Evolutionary conservation across 2,888 invertebrate genomes (phyloP), one percentile per base, ranked within the genome.

Genomic region (Melinopterus prodromus): DNA sequence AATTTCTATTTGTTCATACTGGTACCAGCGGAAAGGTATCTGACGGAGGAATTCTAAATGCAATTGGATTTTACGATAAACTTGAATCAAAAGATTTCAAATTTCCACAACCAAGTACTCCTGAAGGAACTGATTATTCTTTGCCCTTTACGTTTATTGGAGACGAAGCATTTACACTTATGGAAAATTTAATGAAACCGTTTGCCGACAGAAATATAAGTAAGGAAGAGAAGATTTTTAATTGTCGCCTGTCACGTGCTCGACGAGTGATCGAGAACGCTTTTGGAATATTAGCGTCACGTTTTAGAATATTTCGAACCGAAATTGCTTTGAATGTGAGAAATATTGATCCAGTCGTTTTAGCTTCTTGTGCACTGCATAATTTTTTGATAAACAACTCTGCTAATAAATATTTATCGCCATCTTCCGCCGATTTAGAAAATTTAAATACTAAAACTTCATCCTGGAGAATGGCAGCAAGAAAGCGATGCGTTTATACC

Each of bases 191-290:
- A 81, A 77, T 77, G 70, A 79, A 14, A 69, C 75, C 70, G 38
- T 79, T 77, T 71, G 26, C 37, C 14, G 70, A 77, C 70, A 77
- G 37, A 35, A 77, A 77, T 37, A 76, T 76, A 35, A 37, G 38
- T 36, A 38, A 76, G 16, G 53, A 76, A 38, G 76, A 76, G 38
- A 76, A 53, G 53, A 35, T 26, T 38, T 76, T 84, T 78, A 84
- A 84, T 81, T 85, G 84, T 80, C 75, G 83, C 38, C 80, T 85
- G 53, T 85, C 84, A 16, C 79, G 84, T 76, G 83, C 84, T 76
- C 75, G 84, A 15, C 77, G 81, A 37, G 78, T 81, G 14, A 79
- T 80, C 69, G 83, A 85, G 83, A 85, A 85, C 70, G 26, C 83
- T 71, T 84, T 84, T 76, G 83, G 84, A 71, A 84, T 85, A 77